Base-by-base conservation (phyloP, 2,888 invertebrate species). In the Lottia gigantea region DNA sequence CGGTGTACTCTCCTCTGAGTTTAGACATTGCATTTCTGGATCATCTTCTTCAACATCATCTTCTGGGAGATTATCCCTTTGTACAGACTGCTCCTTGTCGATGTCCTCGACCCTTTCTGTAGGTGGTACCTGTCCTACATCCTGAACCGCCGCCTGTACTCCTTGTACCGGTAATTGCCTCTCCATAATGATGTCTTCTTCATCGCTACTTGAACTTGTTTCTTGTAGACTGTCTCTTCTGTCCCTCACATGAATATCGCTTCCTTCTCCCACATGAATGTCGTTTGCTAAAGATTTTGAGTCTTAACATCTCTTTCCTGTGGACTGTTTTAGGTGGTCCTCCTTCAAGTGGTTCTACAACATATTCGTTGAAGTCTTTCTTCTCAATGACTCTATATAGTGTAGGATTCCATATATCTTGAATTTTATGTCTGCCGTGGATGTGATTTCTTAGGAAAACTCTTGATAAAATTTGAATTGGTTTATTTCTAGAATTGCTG, bases 91-190 rank as follows among this genome's bases (percentile, higher is more conserved):
- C n/a, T 31, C 16, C 64, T n/a, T 31, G 19, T 45, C 64, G 14
- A 31, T 45, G 40, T 31, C 26, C 26, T 31, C 64, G 26, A 45
- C 64, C 26, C 31, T 14, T 15, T 64, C 64, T 64, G 64, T 64
- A 14, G 26, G 31, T 45, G 11, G 64, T 31, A 26, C 25, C 25
- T 25, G 15, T 3, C n/a, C 40, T 8, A 25, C 63, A 25, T 16
- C 63, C 25, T 63, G 7, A 25, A 16, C 25, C 23, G 23, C 63
- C 11, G 23, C 63, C 40, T 26, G 23, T 23, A 63, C 63, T 63
- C 26, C 16, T 63, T 63, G 31, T 31, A 31, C 31, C 31, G 31
- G 31, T 31, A 31, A 31, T 31, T 31, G 31, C 31, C 31, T 31
- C 31, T 31, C 31, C 31, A 31, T 31, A 31, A 31, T 31, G 31